Evolutionary conservation across 2,113 vertebrate genomes (phyloP).

Genomic region (Excalfactoria chinensis): DNA sequence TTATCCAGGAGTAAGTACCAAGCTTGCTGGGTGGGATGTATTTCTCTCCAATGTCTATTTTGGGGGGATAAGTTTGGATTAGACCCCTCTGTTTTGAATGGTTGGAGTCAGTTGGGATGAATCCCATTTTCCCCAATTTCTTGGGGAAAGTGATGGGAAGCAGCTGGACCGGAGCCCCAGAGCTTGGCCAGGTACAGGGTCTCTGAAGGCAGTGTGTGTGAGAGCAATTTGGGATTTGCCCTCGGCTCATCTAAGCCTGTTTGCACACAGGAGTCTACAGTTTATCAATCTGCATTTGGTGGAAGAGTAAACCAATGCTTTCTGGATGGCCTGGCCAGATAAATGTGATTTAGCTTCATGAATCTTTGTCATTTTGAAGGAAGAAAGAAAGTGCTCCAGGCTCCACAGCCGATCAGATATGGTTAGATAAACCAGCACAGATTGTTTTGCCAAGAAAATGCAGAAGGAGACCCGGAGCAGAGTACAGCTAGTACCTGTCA

Average conservation of each 20-base stretch:
- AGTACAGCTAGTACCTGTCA: background rate
- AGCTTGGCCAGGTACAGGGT: background rate
- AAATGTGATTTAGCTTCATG: background rate
- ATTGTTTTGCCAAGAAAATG: background rate
- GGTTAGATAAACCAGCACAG: background rate
- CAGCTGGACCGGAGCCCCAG: background rate
- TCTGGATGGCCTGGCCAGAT: background rate
- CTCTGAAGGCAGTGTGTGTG: background rate
- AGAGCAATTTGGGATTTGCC: background rate
- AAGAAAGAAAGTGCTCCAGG: background rate
- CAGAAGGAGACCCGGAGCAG: background rate
- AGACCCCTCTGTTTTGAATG: background rate
- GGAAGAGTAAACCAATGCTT: background rate
- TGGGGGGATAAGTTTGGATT: background rate
- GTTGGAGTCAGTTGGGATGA: background rate
- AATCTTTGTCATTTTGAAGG: background rate
- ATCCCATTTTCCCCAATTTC: background rate
- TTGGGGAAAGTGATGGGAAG: background rate
- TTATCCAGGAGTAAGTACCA: background rate
- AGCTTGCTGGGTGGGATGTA: rapidly evolving
- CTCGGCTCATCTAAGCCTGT: background rate
- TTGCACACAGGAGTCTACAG: background rate
- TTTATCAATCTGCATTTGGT: background rate
- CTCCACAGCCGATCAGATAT: background rate
- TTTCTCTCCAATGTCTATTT: background rate